Percentiles rank a stretch among this genome's conserved stretches.
These are phyloP conservation scores for Gnathonemus echidnorhynchus DNA, from an alignment of 2,113 vertebrate species.

Conservation along the genomic window DNA sequence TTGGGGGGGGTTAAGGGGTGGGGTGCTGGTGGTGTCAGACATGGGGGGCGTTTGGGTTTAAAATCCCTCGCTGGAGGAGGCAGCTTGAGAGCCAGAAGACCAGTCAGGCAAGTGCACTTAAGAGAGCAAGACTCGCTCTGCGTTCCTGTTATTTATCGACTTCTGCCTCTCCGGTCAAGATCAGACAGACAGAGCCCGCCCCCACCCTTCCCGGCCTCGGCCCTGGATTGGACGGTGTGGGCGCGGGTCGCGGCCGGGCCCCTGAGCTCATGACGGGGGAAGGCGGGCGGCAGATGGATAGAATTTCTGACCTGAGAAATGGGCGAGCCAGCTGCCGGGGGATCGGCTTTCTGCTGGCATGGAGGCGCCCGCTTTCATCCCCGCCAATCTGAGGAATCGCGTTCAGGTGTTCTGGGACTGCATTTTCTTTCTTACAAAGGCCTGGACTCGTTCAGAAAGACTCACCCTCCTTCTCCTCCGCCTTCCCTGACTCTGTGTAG, in stretches of 20 bases:
- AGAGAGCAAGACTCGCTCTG: background rate
- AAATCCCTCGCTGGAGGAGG: background rate
- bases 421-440: conserved; percentile 29
- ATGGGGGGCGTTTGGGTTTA: background rate
- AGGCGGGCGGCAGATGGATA: conserved; percentile 39
- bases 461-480: background rate
- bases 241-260: background rate
- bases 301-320: conserved; percentile 46
- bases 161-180: background rate
- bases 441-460: conserved; percentile 23
- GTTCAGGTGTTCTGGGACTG: conserved; percentile 52
- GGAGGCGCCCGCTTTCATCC: conserved; percentile 36
- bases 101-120: background rate
- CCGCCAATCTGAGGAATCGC: conserved; percentile 50
- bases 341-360: conserved; percentile 46
- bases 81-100: background rate
- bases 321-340: conserved; percentile 49
- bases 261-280: conserved; percentile 42
- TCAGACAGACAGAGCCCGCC: background rate
- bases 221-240: background rate
- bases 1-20: background rate
- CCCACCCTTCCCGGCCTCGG: background rate
- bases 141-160: conserved; percentile 8
- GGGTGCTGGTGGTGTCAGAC: background rate
- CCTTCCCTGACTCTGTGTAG: background rate